A percentile compares a stretch with the other conserved stretches of the same genome.
Evolutionary conservation across 2,113 vertebrate genomes (phyloP).

Genomic region (Montifringilla adamsi): DNA sequence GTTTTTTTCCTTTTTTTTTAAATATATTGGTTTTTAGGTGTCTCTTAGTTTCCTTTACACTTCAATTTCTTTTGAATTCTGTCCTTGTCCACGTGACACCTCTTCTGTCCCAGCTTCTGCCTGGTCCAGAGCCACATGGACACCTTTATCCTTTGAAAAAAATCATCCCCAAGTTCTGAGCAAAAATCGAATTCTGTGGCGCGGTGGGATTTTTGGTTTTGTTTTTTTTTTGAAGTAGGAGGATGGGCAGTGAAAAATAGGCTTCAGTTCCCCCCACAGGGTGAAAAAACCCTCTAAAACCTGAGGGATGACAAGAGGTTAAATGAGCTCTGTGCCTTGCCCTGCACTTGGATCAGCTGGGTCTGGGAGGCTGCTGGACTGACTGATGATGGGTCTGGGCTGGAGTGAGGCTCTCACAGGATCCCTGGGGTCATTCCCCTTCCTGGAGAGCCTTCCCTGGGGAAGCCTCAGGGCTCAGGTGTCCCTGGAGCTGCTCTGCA

Average conservation of each 20-base stretch:
- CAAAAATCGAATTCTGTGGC: background rate
- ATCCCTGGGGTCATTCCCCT: background rate
- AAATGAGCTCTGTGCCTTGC: background rate
- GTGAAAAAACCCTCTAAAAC: background rate
- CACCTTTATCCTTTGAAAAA: conserved; percentile 28
- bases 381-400: background rate
- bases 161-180: background rate
- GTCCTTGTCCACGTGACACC: background rate
- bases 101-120: background rate
- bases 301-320: background rate
- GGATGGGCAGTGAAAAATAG: conserved; percentile 34
- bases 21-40: conserved; percentile 8
- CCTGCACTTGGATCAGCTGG: background rate
- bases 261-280: background rate
- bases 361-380: background rate
- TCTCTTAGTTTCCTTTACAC: conserved; percentile 26
- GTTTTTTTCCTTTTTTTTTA: background rate
- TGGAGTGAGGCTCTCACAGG: fast-evolving
- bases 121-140: background rate
- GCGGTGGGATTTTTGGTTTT: background rate
- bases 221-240: background rate
- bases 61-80: background rate
- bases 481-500: background rate
- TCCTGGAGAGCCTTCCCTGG: background rate
- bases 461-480: background rate